phyloP scores from a whole-genome alignment of 2,888 invertebrate species.

The Pogonocherus hispidulus region DNA sequence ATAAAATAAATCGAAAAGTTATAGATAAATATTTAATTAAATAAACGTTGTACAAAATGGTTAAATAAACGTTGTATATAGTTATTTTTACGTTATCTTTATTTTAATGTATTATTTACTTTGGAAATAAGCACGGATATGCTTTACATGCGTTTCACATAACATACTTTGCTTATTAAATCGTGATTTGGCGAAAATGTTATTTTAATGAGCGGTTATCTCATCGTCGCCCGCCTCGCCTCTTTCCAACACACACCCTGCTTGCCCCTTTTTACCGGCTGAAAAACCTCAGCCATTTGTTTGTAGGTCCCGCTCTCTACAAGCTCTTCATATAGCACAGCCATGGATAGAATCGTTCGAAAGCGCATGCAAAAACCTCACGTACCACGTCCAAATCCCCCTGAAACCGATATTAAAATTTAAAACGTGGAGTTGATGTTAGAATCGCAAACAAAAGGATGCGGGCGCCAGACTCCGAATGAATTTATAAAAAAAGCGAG shows the following conservation, averaged over 20 bases:
- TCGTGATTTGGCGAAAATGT: constrained; percentile 42
- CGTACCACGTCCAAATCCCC: constrained; percentile 32
- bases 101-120: too few species aligned
- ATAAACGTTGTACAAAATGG: too few species aligned
- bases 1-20: too few species aligned
- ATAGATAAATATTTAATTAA: too few species aligned
- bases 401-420: constrained; percentile 44
- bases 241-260: constrained; percentile 28
- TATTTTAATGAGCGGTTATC: constrained; percentile 48
- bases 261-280: constrained; percentile 42
- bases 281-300: constrained; percentile 39
- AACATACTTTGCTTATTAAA: constrained; percentile 32
- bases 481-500: constrained; percentile 6
- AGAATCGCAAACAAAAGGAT: constrained; percentile 39
- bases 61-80: too few species aligned
- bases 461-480: constrained; percentile 10
- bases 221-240: constrained; percentile 42
- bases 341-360: constrained; percentile 29
- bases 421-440: constrained; percentile 44
- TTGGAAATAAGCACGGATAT: too few species aligned
- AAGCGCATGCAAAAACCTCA: constrained; percentile 35
- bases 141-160: neutral
- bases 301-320: constrained; percentile 37
- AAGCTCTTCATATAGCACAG: constrained; percentile 21
- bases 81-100: too few species aligned